Evolutionary conservation across 2,113 vertebrate species (phyloP).

Genomic region (Nibea albiflora): DNA sequence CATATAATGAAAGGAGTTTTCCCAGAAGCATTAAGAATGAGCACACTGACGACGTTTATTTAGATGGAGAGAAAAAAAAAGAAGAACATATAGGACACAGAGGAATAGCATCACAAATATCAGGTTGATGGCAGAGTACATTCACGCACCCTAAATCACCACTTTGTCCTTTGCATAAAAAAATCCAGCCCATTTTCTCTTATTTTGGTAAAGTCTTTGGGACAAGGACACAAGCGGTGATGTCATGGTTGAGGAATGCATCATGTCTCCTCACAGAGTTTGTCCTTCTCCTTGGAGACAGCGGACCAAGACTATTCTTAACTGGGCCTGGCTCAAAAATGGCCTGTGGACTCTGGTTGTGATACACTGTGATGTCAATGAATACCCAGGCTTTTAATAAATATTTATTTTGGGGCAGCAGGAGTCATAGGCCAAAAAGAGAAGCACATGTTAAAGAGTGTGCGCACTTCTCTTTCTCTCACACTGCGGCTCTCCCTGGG

Average conservation of each 20-base stretch:
- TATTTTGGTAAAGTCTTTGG: constrained; percentile 65
- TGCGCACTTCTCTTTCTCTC: neutral
- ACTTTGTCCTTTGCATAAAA: constrained; percentile 34
- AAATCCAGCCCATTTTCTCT: constrained; percentile 49
- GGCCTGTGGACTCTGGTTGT: constrained; percentile 46
- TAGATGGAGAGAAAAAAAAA: constrained; percentile 19
- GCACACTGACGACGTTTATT: constrained; percentile 38
- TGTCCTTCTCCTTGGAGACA: constrained; percentile 67
- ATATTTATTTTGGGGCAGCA: constrained; percentile 63
- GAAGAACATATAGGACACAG: constrained; percentile 15
- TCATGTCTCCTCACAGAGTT: constrained; percentile 55
- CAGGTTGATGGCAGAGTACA: constrained; percentile 14
- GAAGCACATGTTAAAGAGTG: constrained; percentile 41
- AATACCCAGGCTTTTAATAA: constrained; percentile 60
- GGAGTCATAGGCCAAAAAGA: constrained; percentile 53
- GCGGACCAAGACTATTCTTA: constrained; percentile 63
- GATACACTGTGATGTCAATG: constrained; percentile 66
- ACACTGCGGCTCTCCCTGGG: constrained; percentile 2
- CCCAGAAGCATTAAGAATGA: constrained; percentile 48
- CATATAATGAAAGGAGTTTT: constrained; percentile 36
- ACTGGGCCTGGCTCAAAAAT: constrained; percentile 52
- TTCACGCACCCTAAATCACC: constrained; percentile 20
- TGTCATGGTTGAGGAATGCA: constrained; percentile 68
- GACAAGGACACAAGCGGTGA: constrained; percentile 66
- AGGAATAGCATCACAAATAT: constrained; percentile 43